Evolutionary conservation across 2,113 vertebrate species (phyloP), one percentile per base, ranked within the genome.

Genomic region (Dermatemys mawii): DNA sequence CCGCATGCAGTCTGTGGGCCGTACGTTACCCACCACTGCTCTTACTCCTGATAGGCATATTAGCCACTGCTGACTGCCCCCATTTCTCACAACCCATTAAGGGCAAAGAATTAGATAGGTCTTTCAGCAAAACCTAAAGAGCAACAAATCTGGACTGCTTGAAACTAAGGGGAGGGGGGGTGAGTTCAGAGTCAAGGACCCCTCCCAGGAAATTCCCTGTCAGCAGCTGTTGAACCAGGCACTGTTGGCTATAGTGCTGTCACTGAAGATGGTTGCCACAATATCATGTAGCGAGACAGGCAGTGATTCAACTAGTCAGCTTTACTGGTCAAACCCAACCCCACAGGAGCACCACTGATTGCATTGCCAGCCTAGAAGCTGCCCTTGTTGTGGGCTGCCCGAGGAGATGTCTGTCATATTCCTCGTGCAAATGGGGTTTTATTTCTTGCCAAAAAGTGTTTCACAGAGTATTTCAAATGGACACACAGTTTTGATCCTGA

Each of bases 131-230:
- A 14, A 26, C 90, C 21, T 32, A 79, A 87, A 78, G 80, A 76
- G 57, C 84, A 48, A 16, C 32, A 38, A n/a, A 87, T 32, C 49
- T 92, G 91, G 75, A 50, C 75, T 84, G 12, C 54, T 95, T 53
- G 0, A 0, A 32, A 27, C 60, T 46, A 35, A 87, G 70, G 57
- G 92, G 11, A 48, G 29, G 84, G 24, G 82, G 91, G 88, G 90
- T 0, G 0, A 89, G 53, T 44, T 86, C 24, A 76, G 89, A 89
- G 89, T 85, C 26, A 80, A 51, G 51, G 90, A 13, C 5, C 27
- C 11, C 53, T 86, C 80, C 6, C 89, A 87, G 83, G 95, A 96
- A 94, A 96, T 93, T 87, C 63, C 35, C 35, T 7, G 2, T 2
- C 19, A 89, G 90, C 94, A 95, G 81, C 96, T 95, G 84, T 85